Base-by-base conservation (phyloP, 2,797 vertebrate species). In the Darevskia nairensis region DNA sequence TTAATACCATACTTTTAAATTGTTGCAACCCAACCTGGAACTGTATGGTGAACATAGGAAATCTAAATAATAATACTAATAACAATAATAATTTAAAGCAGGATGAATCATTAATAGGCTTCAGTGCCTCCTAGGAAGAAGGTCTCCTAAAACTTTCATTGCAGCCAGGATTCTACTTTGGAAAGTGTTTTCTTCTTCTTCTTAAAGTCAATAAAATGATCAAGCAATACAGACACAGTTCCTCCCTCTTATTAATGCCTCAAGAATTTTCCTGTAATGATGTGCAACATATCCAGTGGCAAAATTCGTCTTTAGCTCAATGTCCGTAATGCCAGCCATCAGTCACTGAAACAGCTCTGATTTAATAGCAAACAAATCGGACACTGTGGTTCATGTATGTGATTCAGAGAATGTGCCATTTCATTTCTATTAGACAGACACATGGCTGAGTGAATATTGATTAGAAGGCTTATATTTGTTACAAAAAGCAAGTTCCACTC, bases 231-330 rank as follows among this genome's bases (percentile, higher is more conserved):
- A 93, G 66, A 50, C 86, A 4, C 39, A 76, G 32, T 39, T 46
- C 46, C 1, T 59, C 74, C 87, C 44, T n/a, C 27, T 88, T 89
- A 90, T 79, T 19, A 79, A 75, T 61, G 27, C 55, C 46, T 72
- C 85, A 89, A 82, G 10, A 85, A 81, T 71, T 69, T 82, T 87
- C 1, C 6, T 82, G 15, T 89, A 87, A 89, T 81, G 79, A 91
- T 68, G 9, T 74, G 6, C n/a, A 84, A 44, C 11, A 90, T 21
- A 21, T 3, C 17, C 21, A 10, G 10, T 76, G 29, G 8, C 8
- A 90, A 91, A 71, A 4, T 87, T 71, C 85, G 4, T 79, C 5
- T 80, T 81, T 35, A 80, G 9, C 9, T 82, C 77, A 91, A 64
- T 46, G 68, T 79, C 66, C 39, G 79, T 87, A 82, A 80, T 71